Evolutionary conservation across 2,113 vertebrate genomes (phyloP), one percentile per base, ranked within the genome.

Genomic region (Petroica traversi): DNA sequence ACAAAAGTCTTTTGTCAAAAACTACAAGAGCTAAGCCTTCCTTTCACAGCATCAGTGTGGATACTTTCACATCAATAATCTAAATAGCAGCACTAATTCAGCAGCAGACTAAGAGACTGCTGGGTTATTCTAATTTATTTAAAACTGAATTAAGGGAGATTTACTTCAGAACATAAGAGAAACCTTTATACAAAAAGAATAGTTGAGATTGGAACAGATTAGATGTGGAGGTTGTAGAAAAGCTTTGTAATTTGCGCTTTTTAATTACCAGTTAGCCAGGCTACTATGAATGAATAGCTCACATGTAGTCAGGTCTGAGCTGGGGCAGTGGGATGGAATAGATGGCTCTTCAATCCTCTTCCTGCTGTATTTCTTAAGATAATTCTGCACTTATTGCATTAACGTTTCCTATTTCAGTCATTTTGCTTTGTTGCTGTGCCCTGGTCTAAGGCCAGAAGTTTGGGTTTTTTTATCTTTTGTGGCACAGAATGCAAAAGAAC

Each of bases 71-170:
- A 93, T 55, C 61, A 88, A 58, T 38, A 90, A 43, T 66, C 54
- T 77, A 95, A 83, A 84, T 12, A 73, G 85, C 63, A 91, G n/a
- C 43, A 88, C 23, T 90, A 89, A 95, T 85, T 82, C 90, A 62
- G 36, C 28, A 90, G n/a, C 25, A 81, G 68, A 80, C 22, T 64
- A 79, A 95, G 19, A 73, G 68, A 22, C 59, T 86, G 33, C 9
- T 64, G 41, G 38, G 40, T 86, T 86, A 64, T 73, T 90, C 45
- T 9, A 64, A 68, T 69, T 77, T 74, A 91, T 73, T 86, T 95
- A 54, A 77, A 92, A 94, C 15, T 26, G 45, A 88, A 86, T 92
- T 88, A 93, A 84, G 34, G 29, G 59, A 74, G 61, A 91, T 84
- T 92, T 84, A 57, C 38, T 88, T 93, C 36, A 71, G 38, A 85